phyloP scores from a whole-genome alignment of 1,140 invertebrate genomes.

The Drosophila triauraria region DNA sequence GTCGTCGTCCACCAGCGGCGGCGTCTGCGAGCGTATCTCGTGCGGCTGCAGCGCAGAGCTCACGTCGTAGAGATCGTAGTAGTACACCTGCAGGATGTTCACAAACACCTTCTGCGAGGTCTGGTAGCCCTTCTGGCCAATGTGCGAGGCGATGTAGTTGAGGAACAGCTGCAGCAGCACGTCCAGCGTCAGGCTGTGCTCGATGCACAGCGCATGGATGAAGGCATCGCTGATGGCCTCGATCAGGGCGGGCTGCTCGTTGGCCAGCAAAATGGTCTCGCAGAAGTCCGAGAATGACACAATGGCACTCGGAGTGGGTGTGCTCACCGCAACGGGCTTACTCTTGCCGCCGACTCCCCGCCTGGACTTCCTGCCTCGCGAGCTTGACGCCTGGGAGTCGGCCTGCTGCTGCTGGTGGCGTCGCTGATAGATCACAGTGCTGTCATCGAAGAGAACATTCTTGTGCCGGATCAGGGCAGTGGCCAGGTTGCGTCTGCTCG shows the following conservation, averaged over 20 bases:
- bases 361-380: slow-evolving; percentile 30
- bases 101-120: slow-evolving; percentile 83
- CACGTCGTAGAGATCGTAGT: slow-evolving; percentile 78
- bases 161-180: slow-evolving; percentile 77
- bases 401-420: slow-evolving; percentile 50
- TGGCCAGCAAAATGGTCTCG: slow-evolving; percentile 78
- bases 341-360: slow-evolving; percentile 17
- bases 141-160: slow-evolving; percentile 82
- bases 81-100: slow-evolving; percentile 78
- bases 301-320: slow-evolving; percentile 55
- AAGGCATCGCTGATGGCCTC: slow-evolving; percentile 82
- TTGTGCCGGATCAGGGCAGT: slow-evolving; percentile 77
- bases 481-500: slow-evolving; percentile 63
- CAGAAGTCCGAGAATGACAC: slow-evolving; percentile 81
- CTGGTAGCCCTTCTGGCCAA: slow-evolving; percentile 81
- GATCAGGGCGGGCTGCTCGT: slow-evolving; percentile 71
- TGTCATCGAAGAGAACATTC: slow-evolving; percentile 80
- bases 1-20: slow-evolving; percentile 71
- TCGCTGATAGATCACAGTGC: slow-evolving; percentile 72
- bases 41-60: slow-evolving; percentile 67
- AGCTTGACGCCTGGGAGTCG: slow-evolving; percentile 8
- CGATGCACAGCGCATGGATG: slow-evolving; percentile 79
- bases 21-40: slow-evolving; percentile 66
- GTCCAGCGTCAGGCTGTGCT: slow-evolving; percentile 74
- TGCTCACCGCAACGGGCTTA: slow-evolving; percentile 21